Conservation (phyloP, 2,888 invertebrate species). For the Nomada fucata region DNA sequence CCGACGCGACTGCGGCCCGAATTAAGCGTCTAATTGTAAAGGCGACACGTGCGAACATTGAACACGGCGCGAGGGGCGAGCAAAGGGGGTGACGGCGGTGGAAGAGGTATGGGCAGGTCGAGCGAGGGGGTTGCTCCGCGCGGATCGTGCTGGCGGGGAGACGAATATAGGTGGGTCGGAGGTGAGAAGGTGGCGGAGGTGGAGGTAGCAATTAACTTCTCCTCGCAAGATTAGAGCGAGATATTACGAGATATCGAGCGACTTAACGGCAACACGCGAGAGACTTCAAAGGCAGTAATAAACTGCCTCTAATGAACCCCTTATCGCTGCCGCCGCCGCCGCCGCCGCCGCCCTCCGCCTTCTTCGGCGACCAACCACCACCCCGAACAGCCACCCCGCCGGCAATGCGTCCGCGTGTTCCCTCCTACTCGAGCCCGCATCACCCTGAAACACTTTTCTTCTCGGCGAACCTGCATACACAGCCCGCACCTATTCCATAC, state of each 20-base stretch:
- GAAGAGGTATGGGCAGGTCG: constrained; percentile 21
- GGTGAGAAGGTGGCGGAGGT: constrained; percentile 75
- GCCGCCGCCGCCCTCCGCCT: constrained; percentile 68
- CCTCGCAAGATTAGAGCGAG: constrained; percentile 84
- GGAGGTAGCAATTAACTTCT: constrained; percentile 83
- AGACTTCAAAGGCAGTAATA: constrained; percentile 84
- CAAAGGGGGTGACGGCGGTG: constrained; percentile 35
- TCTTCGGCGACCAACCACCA: constrained; percentile 69
- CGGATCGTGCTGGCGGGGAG: constrained; percentile 59
- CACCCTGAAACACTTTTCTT: constrained; percentile 70
- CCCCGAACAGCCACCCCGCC: constrained; percentile 30
- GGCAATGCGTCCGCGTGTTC: constrained; percentile 32
- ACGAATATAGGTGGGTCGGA: constrained; percentile 66
- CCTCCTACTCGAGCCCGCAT: constrained; percentile 56
- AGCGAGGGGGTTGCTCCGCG: constrained; percentile 56
- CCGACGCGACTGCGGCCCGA: constrained; percentile 64
- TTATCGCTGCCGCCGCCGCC: constrained; percentile 77
- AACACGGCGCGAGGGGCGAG: constrained; percentile 48
- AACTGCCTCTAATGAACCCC: constrained; percentile 84
- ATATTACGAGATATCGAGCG: constrained; percentile 84
- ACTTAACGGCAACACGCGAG: constrained; percentile 84
- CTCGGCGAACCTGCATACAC: constrained; percentile 17
- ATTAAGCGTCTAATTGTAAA: constrained; percentile 78
- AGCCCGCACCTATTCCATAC: background rate
- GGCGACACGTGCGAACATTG: constrained; percentile 73